These are phyloP conservation scores for Sebastiscus tertius DNA, from an alignment of 2,797 vertebrate species.

Conservation along the genomic window DNA sequence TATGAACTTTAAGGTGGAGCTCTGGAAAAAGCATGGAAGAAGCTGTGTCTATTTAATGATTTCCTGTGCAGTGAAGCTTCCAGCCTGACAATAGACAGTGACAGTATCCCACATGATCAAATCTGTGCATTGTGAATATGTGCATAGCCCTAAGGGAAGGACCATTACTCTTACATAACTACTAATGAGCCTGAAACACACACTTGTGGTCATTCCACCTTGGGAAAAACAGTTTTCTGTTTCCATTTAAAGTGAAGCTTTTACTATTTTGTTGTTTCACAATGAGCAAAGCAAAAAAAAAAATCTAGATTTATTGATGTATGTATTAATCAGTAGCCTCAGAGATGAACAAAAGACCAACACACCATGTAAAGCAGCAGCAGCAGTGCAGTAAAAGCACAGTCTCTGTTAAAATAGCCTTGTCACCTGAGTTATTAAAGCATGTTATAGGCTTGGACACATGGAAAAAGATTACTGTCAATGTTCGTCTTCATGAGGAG, in stretches of 20 bases:
- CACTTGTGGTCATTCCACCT: not conserved
- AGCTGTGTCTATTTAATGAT: not conserved
- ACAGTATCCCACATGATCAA: not conserved
- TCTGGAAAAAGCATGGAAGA: not conserved
- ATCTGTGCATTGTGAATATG: not conserved
- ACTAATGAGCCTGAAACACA: not conserved
- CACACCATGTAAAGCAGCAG: not conserved
- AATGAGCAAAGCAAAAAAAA: not conserved
- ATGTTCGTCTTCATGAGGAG: not conserved
- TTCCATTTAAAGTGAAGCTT: not conserved
- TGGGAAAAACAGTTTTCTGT: not conserved
- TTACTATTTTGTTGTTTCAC: not conserved
- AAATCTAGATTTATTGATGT: not conserved
- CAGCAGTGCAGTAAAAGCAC: not conserved
- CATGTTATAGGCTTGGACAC: not conserved
- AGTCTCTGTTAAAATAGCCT: not conserved
- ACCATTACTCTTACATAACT: not conserved
- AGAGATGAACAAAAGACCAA: not conserved
- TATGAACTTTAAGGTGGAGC: not conserved
- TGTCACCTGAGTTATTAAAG: not conserved
- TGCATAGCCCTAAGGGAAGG: not conserved
- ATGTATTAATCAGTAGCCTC: not conserved
- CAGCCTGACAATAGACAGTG: not conserved
- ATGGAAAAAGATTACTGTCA: not conserved
- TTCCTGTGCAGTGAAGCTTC: not conserved